A percentile compares a stretch with the other conserved stretches of the same genome.
phyloP scores from a whole-genome alignment of 2,113 vertebrate genomes.

The Haemorhous mexicanus region DNA sequence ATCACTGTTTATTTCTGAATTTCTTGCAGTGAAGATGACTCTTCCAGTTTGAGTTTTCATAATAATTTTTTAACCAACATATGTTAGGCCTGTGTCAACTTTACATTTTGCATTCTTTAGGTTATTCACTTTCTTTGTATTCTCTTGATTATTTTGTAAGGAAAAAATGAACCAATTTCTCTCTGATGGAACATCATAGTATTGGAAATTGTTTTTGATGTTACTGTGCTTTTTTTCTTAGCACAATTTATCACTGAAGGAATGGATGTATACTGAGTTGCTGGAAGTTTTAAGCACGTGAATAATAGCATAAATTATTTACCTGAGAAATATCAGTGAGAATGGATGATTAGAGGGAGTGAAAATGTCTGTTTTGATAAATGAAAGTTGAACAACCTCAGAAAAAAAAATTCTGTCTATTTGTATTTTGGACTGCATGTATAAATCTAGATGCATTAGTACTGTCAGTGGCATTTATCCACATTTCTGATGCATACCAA shows the following conservation, averaged over 20 bases:
- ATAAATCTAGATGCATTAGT: background rate
- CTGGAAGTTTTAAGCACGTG: background rate
- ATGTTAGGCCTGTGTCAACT: background rate
- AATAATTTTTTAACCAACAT: background rate
- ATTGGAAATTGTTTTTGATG: background rate
- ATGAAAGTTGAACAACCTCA: background rate
- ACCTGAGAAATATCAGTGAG: background rate
- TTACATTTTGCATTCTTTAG: background rate
- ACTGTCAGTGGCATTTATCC: background rate
- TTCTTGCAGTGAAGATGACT: background rate
- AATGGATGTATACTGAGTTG: background rate
- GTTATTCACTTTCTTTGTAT: background rate
- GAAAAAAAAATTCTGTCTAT: background rate
- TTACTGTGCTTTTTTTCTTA: background rate
- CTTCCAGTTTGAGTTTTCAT: background rate
- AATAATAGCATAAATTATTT: conserved; percentile 21
- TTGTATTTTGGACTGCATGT: background rate
- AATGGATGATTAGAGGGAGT: background rate
- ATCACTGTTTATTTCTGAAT: background rate
- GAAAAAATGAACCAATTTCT: background rate
- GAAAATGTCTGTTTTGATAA: background rate
- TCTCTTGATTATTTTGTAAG: background rate
- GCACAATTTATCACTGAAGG: background rate
- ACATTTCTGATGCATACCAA: background rate
- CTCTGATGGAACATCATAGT: background rate